Base-by-base conservation (phyloP, 2,888 invertebrate genomes). In the Taenaris catops region DNA sequence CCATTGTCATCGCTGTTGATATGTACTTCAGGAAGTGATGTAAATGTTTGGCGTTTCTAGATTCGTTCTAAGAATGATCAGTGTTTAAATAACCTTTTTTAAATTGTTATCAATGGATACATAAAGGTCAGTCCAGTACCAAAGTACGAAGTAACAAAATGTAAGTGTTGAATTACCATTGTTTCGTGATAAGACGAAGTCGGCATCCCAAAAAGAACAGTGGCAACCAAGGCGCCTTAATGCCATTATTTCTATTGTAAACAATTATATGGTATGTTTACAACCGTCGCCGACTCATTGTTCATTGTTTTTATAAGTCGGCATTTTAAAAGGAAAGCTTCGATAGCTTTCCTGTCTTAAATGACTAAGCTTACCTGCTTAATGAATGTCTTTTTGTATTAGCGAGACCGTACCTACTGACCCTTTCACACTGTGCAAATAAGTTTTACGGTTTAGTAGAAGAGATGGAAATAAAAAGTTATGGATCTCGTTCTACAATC, bases 171-270 rank as follows among this genome's bases (percentile, higher is more conserved):
- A 37, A 33, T 31, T 23, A n/a, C 7, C 21, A 17, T 27, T 17
- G 12, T 21, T 35, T 10, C 8, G 8, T 32, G 40, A 44, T 40
- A 40, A 24, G 37, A 7, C 6, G 10, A 17, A 8, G 52, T 49
- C 74, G 73, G 76, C 56, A 17, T 45, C 48, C 60, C 53, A 69
- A 71, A 68, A 53, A 31, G 48, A 63, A 71, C 81, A 55, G 83
- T 80, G 76, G 83, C 81, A 74, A 52, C 34, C 60, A 56, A 64
- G 58, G 61, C 63, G 62, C 58, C 63, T 60, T 68, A 73, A 71
- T 69, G 34, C 68, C 42, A 75, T 71, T 74, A 66, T 63, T 48
- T 57, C 48, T 53, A 60, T 60, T 61, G 64, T 72, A 63, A 67
- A 68, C 62, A 68, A 58, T 59, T 57, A 56, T 57, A 54, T 48